Evolutionary conservation across 1,140 invertebrate genomes (phyloP).

Genomic region (Aethina tumida): DNA sequence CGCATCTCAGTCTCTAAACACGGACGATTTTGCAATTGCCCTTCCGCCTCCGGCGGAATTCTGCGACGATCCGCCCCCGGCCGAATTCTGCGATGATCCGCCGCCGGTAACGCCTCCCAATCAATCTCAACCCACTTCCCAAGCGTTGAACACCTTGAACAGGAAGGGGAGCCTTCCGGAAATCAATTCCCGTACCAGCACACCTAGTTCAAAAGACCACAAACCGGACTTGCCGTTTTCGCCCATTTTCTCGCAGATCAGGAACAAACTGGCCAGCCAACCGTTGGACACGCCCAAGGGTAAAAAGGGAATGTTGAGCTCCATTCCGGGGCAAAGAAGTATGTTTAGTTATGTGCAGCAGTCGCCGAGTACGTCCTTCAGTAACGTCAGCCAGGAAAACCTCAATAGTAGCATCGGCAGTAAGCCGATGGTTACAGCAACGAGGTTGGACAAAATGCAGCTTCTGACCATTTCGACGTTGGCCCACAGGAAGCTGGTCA

Average conservation of each 20-base stretch:
- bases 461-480: conserved; percentile 23
- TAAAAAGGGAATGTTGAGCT: conserved; percentile 14
- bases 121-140: neutral
- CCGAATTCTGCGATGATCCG: neutral
- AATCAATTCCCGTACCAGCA: neutral
- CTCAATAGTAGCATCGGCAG: neutral
- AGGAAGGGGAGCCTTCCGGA: conserved; percentile 3
- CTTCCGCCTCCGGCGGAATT: conserved; percentile 6
- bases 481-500: conserved; percentile 25
- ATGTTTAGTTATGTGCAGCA: conserved; percentile 26
- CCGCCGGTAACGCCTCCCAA: neutral
- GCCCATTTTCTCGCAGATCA: neutral
- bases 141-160: neutral
- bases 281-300: conserved; percentile 12
- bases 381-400: conserved; percentile 3
- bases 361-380: conserved; percentile 7
- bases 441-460: conserved; percentile 23
- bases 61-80: neutral
- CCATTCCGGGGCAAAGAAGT: conserved; percentile 27
- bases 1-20: neutral
- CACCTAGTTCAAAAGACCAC: neutral
- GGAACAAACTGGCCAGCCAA: conserved; percentile 8
- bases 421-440: conserved; percentile 26
- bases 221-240: too few species aligned
- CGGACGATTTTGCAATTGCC: neutral